Evolutionary conservation across 2,888 invertebrate species (phyloP), one percentile per base, ranked within the genome.

Genomic region (Ochropacha duplaris): DNA sequence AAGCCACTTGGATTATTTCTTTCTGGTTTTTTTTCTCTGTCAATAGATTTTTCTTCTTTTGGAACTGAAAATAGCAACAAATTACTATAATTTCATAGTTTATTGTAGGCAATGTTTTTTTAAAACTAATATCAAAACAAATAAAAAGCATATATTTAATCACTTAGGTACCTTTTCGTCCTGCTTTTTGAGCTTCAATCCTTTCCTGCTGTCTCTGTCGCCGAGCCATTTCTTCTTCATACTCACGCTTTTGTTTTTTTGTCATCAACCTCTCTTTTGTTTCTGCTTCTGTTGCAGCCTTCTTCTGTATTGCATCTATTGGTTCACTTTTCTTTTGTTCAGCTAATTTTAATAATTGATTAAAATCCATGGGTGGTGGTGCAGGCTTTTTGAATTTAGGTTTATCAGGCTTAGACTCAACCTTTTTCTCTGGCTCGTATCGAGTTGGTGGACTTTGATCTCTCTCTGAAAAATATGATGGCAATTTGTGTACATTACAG

Each of bases 321-420:
- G 97, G 97, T 78, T 97, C 96, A 80, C 94, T 94, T 66, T 97
- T 97, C 78, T 97, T 97, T 76, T 96, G 95, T 69, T 96, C 96
- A 0, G 98, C 98, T 8, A 98, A 87, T 85, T 97, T 96, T 3
- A 98, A 83, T 22, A 98, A 82, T 58, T 96, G 95, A 71, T 94
- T 93, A 78, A 97, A 98, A 83, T 97, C 96, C 83, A 97, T 94
- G 0, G 96, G 95, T 0, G 97, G 96, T 2, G 96, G 96, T 4
- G 93, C 88, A 0, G 93, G 93, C 65, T 92, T 94, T 5, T 94
- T 94, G 22, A 89, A 81, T 80, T 96, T 96, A 0, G 93, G 87
- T 72, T 94, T 95, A 16, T 91, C 87, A 8, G 89, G 76, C 65
- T 91, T 90, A 0, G 57, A 57, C 22, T 93, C 92, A 55, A 90